These are phyloP conservation scores for Cacatua alba DNA, from an alignment of 2,113 vertebrate genomes.

Conservation along the genomic window DNA sequence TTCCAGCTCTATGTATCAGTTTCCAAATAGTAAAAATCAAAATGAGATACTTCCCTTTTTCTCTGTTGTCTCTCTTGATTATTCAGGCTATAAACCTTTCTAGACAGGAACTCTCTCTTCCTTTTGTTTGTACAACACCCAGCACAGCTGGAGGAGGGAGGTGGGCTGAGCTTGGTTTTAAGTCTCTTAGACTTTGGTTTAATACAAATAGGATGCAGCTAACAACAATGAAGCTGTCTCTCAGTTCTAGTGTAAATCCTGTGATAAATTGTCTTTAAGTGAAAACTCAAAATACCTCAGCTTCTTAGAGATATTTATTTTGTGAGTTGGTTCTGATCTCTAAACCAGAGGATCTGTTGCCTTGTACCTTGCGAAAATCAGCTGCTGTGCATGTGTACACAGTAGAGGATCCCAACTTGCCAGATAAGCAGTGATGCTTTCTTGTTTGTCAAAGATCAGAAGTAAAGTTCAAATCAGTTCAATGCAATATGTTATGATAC, in stretches of 20 bases:
- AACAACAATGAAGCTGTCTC: neutral
- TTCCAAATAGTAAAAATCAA: conserved; percentile 43
- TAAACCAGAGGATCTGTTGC: neutral
- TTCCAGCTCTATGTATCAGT: conserved; percentile 16
- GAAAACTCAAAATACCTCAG: neutral
- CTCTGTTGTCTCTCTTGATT: conserved; percentile 40
- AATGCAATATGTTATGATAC: neutral
- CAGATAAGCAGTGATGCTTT: neutral
- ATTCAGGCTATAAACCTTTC: conserved; percentile 33
- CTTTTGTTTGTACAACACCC: conserved; percentile 28
- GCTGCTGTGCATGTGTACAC: neutral
- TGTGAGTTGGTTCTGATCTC: neutral
- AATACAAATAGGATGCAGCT: neutral
- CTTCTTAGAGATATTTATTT: neutral
- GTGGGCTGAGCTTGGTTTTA: neutral
- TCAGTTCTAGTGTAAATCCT: conserved; percentile 11
- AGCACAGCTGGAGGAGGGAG: conserved; percentile 12
- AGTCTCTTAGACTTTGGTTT: conserved; percentile 1
- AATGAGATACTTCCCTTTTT: conserved; percentile 38
- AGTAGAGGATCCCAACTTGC: neutral
- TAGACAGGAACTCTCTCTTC: conserved; percentile 3
- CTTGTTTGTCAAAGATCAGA: neutral
- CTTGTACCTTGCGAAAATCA: conserved; percentile 6
- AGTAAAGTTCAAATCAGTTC: neutral
- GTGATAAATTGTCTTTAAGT: neutral